These are phyloP conservation scores for Chrysomela aeneicollis DNA, from an alignment of 2,888 invertebrate genomes.

Conservation along the genomic window DNA sequence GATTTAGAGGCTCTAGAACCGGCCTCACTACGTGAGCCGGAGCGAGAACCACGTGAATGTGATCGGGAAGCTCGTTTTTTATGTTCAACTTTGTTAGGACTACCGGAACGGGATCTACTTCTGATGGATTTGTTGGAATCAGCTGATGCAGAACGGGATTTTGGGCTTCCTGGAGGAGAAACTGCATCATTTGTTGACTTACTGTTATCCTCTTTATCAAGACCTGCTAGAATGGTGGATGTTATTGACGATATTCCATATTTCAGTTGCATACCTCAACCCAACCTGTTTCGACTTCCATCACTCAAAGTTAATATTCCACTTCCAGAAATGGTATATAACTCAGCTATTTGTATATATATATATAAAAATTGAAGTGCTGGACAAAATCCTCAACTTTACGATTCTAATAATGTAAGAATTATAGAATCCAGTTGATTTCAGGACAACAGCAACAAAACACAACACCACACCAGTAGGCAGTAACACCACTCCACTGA, in stretches of 20 bases:
- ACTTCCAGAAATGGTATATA: too few relatives aligned
- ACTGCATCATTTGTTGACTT: slow-evolving; percentile 24
- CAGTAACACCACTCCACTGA: too few relatives aligned
- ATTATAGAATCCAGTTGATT: too few relatives aligned
- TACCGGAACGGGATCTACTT: slow-evolving; percentile 31
- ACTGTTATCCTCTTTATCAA: slow-evolving; percentile 24
- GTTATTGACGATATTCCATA: neutral
- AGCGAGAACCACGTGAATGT: slow-evolving; percentile 39
- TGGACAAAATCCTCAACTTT: too few relatives aligned
- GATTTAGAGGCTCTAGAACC: slow-evolving; percentile 45
- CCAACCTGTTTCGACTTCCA: slow-evolving; percentile 46
- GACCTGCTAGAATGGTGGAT: slow-evolving; percentile 35
- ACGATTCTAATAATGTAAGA: too few relatives aligned
- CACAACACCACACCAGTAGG: too few relatives aligned
- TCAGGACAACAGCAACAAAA: too few relatives aligned
- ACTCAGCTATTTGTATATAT: too few relatives aligned
- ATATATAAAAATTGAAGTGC: too few relatives aligned
- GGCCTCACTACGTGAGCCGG: slow-evolving; percentile 35
- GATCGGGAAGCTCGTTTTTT: slow-evolving; percentile 41
- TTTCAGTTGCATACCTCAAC: slow-evolving; percentile 3
- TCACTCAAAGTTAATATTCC: too few relatives aligned
- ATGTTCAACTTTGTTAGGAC: slow-evolving; percentile 21
- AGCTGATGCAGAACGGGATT: slow-evolving; percentile 49
- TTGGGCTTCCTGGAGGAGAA: slow-evolving; percentile 34
- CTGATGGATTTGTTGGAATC: slow-evolving; percentile 44